Conservation (phyloP, 2,888 invertebrate species). For the Agapostemon virescens region DNA sequence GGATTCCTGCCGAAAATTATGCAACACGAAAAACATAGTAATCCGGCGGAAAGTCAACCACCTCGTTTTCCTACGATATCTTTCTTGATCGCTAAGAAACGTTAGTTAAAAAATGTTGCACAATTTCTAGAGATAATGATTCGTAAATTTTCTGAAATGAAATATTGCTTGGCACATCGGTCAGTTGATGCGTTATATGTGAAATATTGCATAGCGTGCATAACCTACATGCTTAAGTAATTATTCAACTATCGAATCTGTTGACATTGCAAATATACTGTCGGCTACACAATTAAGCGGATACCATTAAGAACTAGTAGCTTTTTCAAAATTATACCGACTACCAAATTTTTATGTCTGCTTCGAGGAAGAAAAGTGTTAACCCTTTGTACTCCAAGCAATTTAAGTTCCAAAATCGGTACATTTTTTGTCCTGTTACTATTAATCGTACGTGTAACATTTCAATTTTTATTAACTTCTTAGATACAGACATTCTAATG, state of each 20-base stretch:
- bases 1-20: slow-evolving; percentile 20
- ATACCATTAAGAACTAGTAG: background rate
- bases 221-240: background rate
- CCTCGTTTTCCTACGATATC: background rate
- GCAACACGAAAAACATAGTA: slow-evolving; percentile 12
- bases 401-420: too few relatives aligned
- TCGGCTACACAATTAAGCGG: background rate
- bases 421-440: too few relatives aligned
- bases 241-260: background rate
- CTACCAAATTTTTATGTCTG: too few relatives aligned
- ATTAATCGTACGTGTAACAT: too few relatives aligned
- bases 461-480: too few relatives aligned
- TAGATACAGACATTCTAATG: too few relatives aligned
- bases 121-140: background rate
- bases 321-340: background rate
- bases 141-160: background rate
- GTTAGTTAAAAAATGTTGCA: background rate
- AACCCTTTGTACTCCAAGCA: too few relatives aligned
- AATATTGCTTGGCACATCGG: background rate
- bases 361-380: too few relatives aligned
- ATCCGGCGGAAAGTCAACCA: background rate
- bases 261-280: background rate
- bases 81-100: background rate
- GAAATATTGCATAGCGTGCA: background rate
- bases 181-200: background rate